phyloP scores from a whole-genome alignment of 2,797 vertebrate genomes.

The Calcarius lapponicus region DNA sequence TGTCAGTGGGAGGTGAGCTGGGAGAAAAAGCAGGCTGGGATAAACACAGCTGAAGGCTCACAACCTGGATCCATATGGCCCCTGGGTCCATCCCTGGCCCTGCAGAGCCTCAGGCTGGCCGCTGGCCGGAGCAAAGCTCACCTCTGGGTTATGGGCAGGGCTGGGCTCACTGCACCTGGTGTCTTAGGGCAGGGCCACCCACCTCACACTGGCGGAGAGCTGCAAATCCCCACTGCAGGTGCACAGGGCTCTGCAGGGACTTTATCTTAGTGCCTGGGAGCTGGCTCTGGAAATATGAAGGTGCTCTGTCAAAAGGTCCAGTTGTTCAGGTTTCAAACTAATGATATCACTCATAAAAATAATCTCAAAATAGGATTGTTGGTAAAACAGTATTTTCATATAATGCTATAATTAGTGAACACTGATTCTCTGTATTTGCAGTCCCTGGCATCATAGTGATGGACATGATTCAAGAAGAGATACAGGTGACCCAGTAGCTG shows the following conservation, averaged over 20 bases:
- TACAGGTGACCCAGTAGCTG: background rate
- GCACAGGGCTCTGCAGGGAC: background rate
- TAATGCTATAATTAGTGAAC: background rate
- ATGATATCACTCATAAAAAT: background rate
- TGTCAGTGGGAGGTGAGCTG: background rate
- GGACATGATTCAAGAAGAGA: background rate
- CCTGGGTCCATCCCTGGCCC: background rate
- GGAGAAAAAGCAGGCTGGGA: background rate
- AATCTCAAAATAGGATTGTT: background rate
- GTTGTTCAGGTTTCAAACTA: background rate
- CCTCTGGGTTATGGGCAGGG: rapidly evolving
- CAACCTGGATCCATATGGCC: background rate
- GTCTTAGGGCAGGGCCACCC: background rate
- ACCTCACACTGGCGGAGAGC: rapidly evolving
- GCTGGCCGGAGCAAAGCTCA: rapidly evolving
- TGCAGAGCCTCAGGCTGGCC: rapidly evolving
- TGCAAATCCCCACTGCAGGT: background rate
- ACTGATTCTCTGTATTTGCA: background rate
- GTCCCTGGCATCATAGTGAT: background rate
- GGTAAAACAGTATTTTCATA: background rate
- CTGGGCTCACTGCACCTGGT: background rate
- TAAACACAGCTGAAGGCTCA: constrained; percentile 2
- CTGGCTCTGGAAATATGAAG: background rate
- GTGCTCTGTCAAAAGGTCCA: background rate
- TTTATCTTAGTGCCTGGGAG: background rate